These are phyloP conservation scores for Rhizomys pruinosus DNA, from an alignment of 2,113 vertebrate genomes.

Conservation along the genomic window DNA sequence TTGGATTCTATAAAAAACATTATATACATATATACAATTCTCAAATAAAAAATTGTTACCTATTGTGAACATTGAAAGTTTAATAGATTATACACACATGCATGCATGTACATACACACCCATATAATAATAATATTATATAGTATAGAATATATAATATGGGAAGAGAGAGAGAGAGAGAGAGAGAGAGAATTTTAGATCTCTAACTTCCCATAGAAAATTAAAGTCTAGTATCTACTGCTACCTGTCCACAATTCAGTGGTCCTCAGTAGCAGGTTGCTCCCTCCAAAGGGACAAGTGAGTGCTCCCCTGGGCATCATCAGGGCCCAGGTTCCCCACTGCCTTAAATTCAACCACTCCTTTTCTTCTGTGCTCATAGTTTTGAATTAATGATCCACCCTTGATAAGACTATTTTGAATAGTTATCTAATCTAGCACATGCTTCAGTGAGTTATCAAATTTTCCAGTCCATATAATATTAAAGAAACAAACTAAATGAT, in stretches of 20 bases:
- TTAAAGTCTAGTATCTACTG: not conserved
- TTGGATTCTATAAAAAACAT: too few relatives aligned
- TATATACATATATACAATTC: too few relatives aligned
- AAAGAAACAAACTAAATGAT: not conserved
- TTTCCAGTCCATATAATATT: constrained; percentile 51
- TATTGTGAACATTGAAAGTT: not conserved
- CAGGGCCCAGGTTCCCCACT: not conserved
- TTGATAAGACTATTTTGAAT: constrained; percentile 53
- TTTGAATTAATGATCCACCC: constrained; percentile 22
- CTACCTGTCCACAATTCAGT: not conserved
- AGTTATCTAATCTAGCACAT: constrained; percentile 69
- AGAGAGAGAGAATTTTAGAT: not conserved
- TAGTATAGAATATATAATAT: too few relatives aligned
- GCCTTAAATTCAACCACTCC: not conserved
- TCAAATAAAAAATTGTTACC: too few relatives aligned
- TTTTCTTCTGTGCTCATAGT: constrained; percentile 20
- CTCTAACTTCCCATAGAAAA: not conserved
- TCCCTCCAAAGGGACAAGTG: not conserved
- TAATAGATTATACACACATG: not conserved
- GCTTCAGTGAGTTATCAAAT: constrained; percentile 36
- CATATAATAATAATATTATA: too few relatives aligned
- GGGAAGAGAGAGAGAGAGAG: too few relatives aligned
- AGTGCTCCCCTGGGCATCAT: not conserved
- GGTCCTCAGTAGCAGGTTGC: not conserved
- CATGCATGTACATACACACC: too few relatives aligned